phyloP scores from a whole-genome alignment of 2,888 invertebrate species.

The Eupithecia inturbata region DNA sequence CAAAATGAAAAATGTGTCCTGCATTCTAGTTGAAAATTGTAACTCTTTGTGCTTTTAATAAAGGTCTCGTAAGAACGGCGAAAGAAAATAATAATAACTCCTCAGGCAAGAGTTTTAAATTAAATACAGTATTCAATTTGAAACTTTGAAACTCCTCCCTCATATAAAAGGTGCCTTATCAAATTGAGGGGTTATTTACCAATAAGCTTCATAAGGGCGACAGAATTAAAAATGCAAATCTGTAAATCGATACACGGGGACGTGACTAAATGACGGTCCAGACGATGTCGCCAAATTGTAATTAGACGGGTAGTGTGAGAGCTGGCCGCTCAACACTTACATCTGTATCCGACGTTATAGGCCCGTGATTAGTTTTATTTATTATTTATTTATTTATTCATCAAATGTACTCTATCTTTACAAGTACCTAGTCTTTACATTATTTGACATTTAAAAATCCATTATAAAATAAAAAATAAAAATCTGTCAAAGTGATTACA shows the following conservation, averaged over 20 bases:
- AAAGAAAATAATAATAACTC: neutral
- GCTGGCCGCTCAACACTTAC: neutral
- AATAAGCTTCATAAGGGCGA: neutral
- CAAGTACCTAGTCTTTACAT: too few relatives aligned
- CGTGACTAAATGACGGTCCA: slow-evolving; percentile 27
- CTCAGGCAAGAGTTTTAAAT: neutral
- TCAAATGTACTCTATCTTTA: too few relatives aligned
- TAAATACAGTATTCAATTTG: neutral
- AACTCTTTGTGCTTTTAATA: neutral
- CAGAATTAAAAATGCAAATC: slow-evolving; percentile 29
- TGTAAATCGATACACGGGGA: slow-evolving; percentile 24
- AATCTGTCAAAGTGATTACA: too few relatives aligned
- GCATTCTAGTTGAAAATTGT: neutral
- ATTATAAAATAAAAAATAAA: too few relatives aligned
- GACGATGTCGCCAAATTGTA: slow-evolving; percentile 26
- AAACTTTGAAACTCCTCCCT: neutral
- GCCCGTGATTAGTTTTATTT: too few relatives aligned
- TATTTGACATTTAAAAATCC: too few relatives aligned
- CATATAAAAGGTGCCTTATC: neutral
- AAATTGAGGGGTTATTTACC: neutral
- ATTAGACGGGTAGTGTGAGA: slow-evolving; percentile 24
- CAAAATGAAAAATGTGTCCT: neutral
- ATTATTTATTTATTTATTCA: too few relatives aligned
- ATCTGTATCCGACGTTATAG: neutral
- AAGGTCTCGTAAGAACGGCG: neutral